These are phyloP conservation scores for Epirrita christyi DNA, from an alignment of 2,888 invertebrate species.

Conservation along the genomic window DNA sequence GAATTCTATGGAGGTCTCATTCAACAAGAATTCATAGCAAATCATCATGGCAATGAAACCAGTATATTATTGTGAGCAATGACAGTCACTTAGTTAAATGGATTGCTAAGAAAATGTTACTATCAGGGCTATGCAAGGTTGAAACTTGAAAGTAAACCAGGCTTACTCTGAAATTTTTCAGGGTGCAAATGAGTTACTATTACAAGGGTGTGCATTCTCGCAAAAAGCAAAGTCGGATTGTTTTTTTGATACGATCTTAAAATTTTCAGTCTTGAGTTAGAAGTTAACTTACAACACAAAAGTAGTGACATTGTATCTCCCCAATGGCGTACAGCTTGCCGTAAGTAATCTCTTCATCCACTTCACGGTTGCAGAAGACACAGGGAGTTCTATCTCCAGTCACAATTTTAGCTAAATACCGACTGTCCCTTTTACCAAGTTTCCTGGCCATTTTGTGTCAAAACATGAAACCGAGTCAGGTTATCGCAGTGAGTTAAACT, in stretches of 20 bases:
- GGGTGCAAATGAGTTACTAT: too few species aligned
- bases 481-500: background rate
- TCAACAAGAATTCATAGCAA: too few species aligned
- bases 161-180: too few species aligned
- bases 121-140: too few species aligned
- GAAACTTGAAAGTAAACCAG: too few species aligned
- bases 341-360: constrained; percentile 81
- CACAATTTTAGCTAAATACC: constrained; percentile 59
- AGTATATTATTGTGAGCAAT: too few species aligned
- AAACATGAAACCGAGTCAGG: background rate
- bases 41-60: too few species aligned
- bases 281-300: constrained; percentile 87
- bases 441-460: constrained; percentile 44
- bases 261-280: background rate
- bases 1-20: too few species aligned
- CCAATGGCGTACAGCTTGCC: constrained; percentile 84
- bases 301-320: constrained; percentile 88
- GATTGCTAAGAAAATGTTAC: too few species aligned
- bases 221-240: background rate
- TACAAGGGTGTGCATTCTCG: background rate
- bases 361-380: constrained; percentile 79
- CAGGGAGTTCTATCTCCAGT: constrained; percentile 67
- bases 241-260: background rate
- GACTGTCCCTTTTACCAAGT: constrained; percentile 34
- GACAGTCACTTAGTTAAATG: too few species aligned